Percentiles rank a stretch among this genome's conserved stretches.
phyloP scores from a whole-genome alignment of 2,888 invertebrate species.

The Orthosia incerta region DNA sequence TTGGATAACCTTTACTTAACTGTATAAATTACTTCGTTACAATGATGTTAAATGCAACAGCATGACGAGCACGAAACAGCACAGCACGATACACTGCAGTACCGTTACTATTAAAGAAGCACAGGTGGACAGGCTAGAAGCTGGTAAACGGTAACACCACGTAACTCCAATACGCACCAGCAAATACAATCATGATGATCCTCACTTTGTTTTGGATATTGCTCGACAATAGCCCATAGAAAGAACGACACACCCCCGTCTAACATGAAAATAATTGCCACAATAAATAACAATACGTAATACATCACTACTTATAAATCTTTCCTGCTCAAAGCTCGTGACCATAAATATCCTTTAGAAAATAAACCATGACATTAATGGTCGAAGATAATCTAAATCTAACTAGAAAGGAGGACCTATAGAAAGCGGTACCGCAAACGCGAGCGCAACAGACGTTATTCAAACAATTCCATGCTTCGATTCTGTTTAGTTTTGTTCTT shows the following conservation, averaged over 20 bases:
- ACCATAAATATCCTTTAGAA: slow-evolving; percentile 57
- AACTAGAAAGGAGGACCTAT: slow-evolving; percentile 60
- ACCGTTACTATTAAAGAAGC: slow-evolving; percentile 45
- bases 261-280: slow-evolving; percentile 29
- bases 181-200: slow-evolving; percentile 4
- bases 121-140: slow-evolving; percentile 28
- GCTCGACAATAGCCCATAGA: slow-evolving; percentile 10
- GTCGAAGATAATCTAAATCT: slow-evolving; percentile 57
- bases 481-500: slow-evolving; percentile 73
- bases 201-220: slow-evolving; percentile 21
- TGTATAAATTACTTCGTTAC: slow-evolving; percentile 12
- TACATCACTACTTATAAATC: slow-evolving; percentile 37
- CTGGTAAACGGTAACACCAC: slow-evolving; percentile 21
- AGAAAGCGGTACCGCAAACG: slow-evolving; percentile 69
- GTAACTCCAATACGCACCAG: slow-evolving; percentile 19
- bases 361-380: slow-evolving; percentile 55
- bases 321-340: slow-evolving; percentile 34
- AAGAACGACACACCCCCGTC: slow-evolving; percentile 20
- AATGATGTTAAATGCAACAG: slow-evolving; percentile 17
- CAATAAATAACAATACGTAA: slow-evolving; percentile 44
- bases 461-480: slow-evolving; percentile 78
- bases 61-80: slow-evolving; percentile 30
- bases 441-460: slow-evolving; percentile 69
- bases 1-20: slow-evolving; percentile 18
- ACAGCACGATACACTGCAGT: slow-evolving; percentile 21